phyloP scores from a whole-genome alignment of 2,113 vertebrate genomes.

The Phocoena sinus region DNA sequence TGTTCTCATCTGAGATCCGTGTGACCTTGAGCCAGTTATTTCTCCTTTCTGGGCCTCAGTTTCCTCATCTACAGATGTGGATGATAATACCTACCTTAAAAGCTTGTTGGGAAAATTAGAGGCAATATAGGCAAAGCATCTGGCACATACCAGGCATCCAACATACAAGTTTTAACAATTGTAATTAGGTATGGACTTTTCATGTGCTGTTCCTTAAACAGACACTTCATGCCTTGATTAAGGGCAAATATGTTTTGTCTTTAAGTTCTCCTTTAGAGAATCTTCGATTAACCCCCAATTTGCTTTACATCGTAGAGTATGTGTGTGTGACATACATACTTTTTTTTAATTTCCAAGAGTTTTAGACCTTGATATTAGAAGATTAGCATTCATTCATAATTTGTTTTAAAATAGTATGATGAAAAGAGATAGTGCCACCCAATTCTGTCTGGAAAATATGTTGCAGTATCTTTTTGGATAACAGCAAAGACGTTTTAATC shows the following conservation, averaged over 20 bases:
- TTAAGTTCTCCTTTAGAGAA: conserved; percentile 22
- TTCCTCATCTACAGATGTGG: not conserved
- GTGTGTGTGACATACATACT: not conserved
- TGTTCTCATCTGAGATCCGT: not conserved
- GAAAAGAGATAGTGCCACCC: not conserved
- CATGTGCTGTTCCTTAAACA: not conserved
- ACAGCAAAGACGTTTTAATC: not conserved
- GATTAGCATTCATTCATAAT: not conserved
- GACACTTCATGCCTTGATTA: conserved; percentile 50
- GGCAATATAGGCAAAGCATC: not conserved
- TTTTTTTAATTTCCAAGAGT: not conserved
- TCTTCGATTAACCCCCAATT: conserved; percentile 40
- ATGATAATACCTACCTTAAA: not conserved
- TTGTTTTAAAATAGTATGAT: not conserved
- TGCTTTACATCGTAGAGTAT: not conserved
- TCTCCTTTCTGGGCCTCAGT: not conserved
- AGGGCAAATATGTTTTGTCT: conserved; percentile 53
- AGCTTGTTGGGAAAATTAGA: not conserved
- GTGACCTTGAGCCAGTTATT: not conserved
- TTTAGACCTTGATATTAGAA: not conserved
- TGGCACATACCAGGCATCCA: not conserved
- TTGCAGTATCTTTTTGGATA: not conserved
- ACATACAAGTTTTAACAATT: not conserved
- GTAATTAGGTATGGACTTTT: not conserved
- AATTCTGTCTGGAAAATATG: not conserved